phyloP scores from a whole-genome alignment of 2,113 vertebrate species.

The Bujurquina vittata region DNA sequence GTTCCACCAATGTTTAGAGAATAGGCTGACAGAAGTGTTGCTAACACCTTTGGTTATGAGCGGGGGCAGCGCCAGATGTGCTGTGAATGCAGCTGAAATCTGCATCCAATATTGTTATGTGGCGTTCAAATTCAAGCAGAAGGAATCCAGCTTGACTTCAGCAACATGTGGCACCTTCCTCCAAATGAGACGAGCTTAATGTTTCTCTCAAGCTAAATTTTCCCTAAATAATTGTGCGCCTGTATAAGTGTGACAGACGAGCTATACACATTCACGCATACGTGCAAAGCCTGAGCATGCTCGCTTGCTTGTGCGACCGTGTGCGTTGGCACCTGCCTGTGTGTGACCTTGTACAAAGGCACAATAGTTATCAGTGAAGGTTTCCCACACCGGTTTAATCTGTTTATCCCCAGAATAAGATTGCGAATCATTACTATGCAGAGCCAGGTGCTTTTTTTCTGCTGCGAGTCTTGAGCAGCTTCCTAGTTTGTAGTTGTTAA shows the following conservation, averaged over 20 bases:
- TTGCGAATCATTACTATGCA: constrained; percentile 56
- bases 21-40: constrained; percentile 61
- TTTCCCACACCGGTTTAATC: constrained; percentile 63
- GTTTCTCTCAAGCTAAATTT: background rate
- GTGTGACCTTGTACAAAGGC: constrained; percentile 54
- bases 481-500: constrained; percentile 55
- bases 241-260: constrained; percentile 3
- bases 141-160: constrained; percentile 8
- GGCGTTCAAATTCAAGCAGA: constrained; percentile 21
- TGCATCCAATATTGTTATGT: constrained; percentile 16
- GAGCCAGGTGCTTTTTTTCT: constrained; percentile 33
- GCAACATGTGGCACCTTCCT: constrained; percentile 24
- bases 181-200: background rate
- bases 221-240: background rate
- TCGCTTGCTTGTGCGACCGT: background rate
- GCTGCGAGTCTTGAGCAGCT: constrained; percentile 30
- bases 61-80: constrained; percentile 68
- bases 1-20: constrained; percentile 45
- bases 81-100: constrained; percentile 55
- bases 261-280: background rate
- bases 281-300: background rate
- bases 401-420: constrained; percentile 66
- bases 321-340: constrained; percentile 12
- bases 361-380: constrained; percentile 45
- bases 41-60: constrained; percentile 64